Percentiles rank a stretch among this genome's conserved stretches.
These are phyloP conservation scores for Chelon auratus DNA, from an alignment of 2,797 vertebrate genomes.

Conservation along the genomic window DNA sequence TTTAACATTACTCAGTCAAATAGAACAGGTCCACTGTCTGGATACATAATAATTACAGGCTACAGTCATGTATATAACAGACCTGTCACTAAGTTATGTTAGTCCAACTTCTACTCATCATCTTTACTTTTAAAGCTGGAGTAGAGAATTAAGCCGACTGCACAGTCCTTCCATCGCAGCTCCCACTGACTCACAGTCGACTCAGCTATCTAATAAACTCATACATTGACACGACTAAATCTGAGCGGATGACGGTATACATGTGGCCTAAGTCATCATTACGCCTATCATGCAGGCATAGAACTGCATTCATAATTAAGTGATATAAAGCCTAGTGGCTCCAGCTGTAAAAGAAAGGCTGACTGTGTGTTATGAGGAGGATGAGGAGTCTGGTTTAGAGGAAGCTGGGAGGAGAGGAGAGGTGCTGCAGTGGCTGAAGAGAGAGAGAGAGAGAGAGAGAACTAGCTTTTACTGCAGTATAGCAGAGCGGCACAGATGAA, in stretches of 20 bases:
- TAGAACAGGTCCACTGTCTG: background rate
- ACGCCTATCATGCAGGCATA: constrained; percentile 50
- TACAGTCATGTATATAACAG: background rate
- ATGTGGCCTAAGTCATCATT: constrained; percentile 54
- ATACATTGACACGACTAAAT: constrained; percentile 42
- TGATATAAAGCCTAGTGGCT: constrained; percentile 69
- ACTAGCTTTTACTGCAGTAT: constrained; percentile 41
- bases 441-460: constrained; percentile 23
- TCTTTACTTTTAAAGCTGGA: constrained; percentile 39
- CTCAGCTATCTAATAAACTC: constrained; percentile 56
- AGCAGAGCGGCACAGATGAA: constrained; percentile 46
- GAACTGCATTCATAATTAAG: constrained; percentile 58
- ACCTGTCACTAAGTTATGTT: background rate
- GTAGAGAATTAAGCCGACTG: constrained; percentile 23
- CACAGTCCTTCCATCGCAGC: constrained; percentile 25
- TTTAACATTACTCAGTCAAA: background rate
- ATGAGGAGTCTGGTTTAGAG: constrained; percentile 43
- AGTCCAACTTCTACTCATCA: constrained; percentile 33
- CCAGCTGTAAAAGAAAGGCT: constrained; percentile 60
- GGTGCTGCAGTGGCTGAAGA: constrained; percentile 47
- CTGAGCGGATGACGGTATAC: constrained; percentile 37
- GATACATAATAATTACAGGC: background rate
- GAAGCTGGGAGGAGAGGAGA: constrained; percentile 22
- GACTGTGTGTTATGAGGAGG: constrained; percentile 49
- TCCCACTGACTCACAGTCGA: constrained; percentile 42